A percentile compares a stretch with the other conserved stretches of the same genome.
Evolutionary conservation across 2,113 vertebrate species (phyloP).

Genomic region (Rattus rattus): DNA sequence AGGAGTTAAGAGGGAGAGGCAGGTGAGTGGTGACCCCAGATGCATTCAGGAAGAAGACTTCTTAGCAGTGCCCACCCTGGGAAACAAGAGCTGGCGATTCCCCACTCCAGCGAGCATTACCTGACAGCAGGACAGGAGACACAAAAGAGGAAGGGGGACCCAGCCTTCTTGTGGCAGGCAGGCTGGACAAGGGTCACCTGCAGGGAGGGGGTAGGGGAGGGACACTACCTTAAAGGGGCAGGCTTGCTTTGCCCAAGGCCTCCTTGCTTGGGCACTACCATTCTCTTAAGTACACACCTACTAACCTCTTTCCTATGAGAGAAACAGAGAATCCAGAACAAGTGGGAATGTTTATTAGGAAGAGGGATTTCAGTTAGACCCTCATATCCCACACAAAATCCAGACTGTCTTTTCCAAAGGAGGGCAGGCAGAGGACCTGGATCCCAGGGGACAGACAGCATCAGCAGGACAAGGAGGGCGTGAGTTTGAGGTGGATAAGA

Average conservation of each 20-base stretch:
- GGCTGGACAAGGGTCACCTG: conserved; percentile 78
- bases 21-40: not conserved
- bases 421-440: not conserved
- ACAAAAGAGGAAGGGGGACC: conserved; percentile 67
- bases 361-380: conserved; percentile 21
- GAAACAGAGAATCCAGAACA: conserved; percentile 58
- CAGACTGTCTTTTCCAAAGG: conserved; percentile 43
- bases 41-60: not conserved
- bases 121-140: conserved; percentile 68
- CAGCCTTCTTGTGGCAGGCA: conserved; percentile 64
- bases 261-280: not conserved
- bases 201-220: conserved; percentile 72
- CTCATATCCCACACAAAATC: conserved; percentile 14
- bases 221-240: conserved; percentile 81
- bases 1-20: not conserved
- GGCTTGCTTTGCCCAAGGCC: conserved; percentile 49
- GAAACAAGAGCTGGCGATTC: not conserved
- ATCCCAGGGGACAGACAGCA: conserved; percentile 32
- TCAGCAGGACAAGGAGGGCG: not conserved
- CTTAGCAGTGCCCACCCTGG: not conserved
- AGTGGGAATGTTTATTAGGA: conserved; percentile 76
- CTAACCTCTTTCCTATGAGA: conserved; percentile 1
- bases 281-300: not conserved
- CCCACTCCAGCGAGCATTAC: conserved; percentile 59
- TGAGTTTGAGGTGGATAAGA: not conserved